A percentile compares a stretch with the other conserved stretches of the same genome.
Conservation (phyloP, 1,140 invertebrate genomes). For the Bicyclus anynana region DNA sequence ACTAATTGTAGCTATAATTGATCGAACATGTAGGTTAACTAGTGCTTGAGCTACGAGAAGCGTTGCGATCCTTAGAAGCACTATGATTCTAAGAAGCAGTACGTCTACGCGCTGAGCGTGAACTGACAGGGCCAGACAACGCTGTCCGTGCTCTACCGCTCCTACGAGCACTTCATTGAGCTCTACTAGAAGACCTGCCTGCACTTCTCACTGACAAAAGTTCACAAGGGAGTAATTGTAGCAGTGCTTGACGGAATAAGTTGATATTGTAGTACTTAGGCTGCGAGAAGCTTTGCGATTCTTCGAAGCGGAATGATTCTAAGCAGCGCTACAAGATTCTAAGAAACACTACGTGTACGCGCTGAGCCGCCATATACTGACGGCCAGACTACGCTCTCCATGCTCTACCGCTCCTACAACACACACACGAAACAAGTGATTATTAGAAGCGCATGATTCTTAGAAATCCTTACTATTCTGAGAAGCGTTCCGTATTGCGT, state of each 20-base stretch:
- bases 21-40: too few species aligned
- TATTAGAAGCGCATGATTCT: too few species aligned
- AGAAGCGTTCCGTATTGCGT: too few species aligned
- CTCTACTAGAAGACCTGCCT: conserved; percentile 96
- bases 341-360: conserved; percentile 99
- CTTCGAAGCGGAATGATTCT: too few species aligned
- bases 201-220: conserved; percentile 93
- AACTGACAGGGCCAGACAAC: conserved; percentile 90
- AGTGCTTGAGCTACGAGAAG: conserved; percentile 94
- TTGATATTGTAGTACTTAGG: conserved; percentile 92
- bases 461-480: too few species aligned
- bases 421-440: too few species aligned
- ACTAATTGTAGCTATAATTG: too few species aligned
- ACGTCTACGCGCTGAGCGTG: conserved; percentile 95
- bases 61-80: conserved; percentile 96
- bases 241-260: too few species aligned
- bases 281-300: conserved; percentile 96
- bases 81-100: conserved; percentile 99
- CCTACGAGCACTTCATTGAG: conserved; percentile 98
- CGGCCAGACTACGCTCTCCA: conserved; percentile 90
- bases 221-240: conserved; percentile 86
- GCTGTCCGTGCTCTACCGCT: conserved; percentile 91
- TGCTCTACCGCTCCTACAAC: conserved; percentile 95
- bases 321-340: too few species aligned
- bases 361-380: conserved; percentile 89